Evolutionary conservation across 2,113 vertebrate species (phyloP).

Genomic region (Microcebus tavaratra): DNA sequence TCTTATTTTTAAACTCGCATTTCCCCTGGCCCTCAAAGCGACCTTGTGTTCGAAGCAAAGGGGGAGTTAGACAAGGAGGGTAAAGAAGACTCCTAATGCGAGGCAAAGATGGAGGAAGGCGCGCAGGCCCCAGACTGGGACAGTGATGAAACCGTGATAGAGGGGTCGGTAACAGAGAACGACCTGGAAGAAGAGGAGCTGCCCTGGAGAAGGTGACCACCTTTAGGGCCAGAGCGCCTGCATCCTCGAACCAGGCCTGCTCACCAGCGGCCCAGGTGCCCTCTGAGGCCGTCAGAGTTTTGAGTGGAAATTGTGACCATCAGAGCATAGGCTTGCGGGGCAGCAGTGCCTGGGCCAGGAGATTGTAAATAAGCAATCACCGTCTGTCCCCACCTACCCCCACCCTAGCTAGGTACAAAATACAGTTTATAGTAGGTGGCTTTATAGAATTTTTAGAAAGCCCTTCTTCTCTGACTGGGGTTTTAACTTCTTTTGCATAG

Average conservation of each 20-base stretch:
- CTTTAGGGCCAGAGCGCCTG: fast-evolving
- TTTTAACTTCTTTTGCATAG: neutral
- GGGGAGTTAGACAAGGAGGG: neutral
- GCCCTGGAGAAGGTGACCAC: conserved; percentile 62
- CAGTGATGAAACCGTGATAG: conserved; percentile 81
- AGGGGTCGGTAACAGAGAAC: conserved; percentile 76
- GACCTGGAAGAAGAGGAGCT: conserved; percentile 80
- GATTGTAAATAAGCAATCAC: neutral
- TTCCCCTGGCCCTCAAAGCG: neutral
- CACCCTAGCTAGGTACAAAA: neutral
- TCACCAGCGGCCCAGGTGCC: neutral
- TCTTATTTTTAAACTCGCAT: neutral
- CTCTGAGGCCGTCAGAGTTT: neutral
- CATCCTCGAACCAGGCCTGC: neutral
- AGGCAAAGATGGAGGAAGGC: neutral
- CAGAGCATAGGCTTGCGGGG: neutral
- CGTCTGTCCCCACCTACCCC: fast-evolving
- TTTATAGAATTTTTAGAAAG: neutral
- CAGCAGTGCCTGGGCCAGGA: neutral
- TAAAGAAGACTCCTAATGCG: neutral
- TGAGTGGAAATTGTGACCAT: neutral
- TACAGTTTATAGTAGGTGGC: neutral
- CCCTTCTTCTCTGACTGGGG: neutral
- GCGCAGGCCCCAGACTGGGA: neutral
- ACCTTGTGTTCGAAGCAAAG: neutral